Base-by-base conservation (phyloP, 1,140 invertebrate species). In the Pissodes strobi region DNA sequence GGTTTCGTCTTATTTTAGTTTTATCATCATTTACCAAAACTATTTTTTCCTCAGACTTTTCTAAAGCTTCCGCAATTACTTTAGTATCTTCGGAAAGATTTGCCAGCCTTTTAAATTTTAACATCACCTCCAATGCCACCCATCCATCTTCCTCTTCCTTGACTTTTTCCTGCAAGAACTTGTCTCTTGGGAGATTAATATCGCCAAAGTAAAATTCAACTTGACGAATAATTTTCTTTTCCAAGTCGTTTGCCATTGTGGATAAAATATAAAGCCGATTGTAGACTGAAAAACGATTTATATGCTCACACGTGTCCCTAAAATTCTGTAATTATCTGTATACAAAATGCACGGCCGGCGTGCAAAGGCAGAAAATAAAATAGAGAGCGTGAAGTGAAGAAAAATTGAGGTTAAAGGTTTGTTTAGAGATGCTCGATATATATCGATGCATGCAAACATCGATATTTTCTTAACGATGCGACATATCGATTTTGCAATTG, bases 31-130 rank as follows among this genome's bases (percentile, higher is more conserved):
- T 91, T 69, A 89, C 81, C 77, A 93, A 90, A 2, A 97, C 81
- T 0, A 97, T 74, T 22, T 85, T 84, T 48, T 82, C 83, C n/a
- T 86, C 82, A 2, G 93, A 92, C 59, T 90, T 89, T 69, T 84
- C 84, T 2, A 98, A 65, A 0, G 93, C 90, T 59, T 84, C 82
- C 2, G 87, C 80, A 67, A 98, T 94, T 0, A 87, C 81, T 30
- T 87, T 80, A 0, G 77, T 52, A 73, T 97, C 89, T 41, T 80
- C 85, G 1, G 86, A 86, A 0, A 98, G 71, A 19, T 84, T 79
- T 1, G 91, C 87, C 30, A 98, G 81, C 19, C 94, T 84, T 72
- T 97, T 95, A 74, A 98, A 98, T 64, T 88, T 95, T 22, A 92
- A 80, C 79, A 98, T 86, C 0, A 90, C 85, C 0, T 89, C 85